Evolutionary conservation across 2,888 invertebrate genomes (phyloP), one percentile per base, ranked within the genome.

Genomic region (Crossocerus cetratus): DNA sequence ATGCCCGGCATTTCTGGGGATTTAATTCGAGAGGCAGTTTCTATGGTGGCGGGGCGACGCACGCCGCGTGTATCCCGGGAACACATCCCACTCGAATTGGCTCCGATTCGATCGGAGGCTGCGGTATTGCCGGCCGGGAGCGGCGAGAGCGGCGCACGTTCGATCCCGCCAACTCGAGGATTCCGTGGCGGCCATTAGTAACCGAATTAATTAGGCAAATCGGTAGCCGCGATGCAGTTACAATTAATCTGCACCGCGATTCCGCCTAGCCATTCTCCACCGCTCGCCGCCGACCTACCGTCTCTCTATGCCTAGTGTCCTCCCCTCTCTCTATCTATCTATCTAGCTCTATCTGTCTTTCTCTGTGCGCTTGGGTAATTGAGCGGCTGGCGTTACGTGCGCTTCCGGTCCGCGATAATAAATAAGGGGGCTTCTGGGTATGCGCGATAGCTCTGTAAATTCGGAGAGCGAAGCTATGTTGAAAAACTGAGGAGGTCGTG

Each of bases 151-250:
- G 45, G 71, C n/a, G 72, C 80, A 75, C 72, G 78, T 74, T 82
- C 82, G 83, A 82, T 82, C 66, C 69, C 64, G 69, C 64, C 70
- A 72, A 79, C 67, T 77, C 83, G 76, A 74, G 81, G 69, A 82
- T 77, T 75, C 78, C 78, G 74, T 59, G 76, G 83, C 77, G 73
- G 71, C 83, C 88, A 89, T 89, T 88, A 87, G 86, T 89, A 88
- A 89, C 86, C 88, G 87, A 89, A 89, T 88, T 89, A 89, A 89
- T 89, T 89, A 87, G 87, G 86, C 87, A 88, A 88, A 89, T 89
- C 87, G 89, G 84, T 88, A 86, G 85, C 84, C 84, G 82, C 86
- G 85, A 85, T 84, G 87, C 87, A 87, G 87, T 89, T 89, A 89
- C 88, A 89, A 89, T 89, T 89, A 89, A 89, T 89, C 88, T 88